Conservation (phyloP, 2,113 vertebrate genomes). For the Aplodontia rufa region DNA sequence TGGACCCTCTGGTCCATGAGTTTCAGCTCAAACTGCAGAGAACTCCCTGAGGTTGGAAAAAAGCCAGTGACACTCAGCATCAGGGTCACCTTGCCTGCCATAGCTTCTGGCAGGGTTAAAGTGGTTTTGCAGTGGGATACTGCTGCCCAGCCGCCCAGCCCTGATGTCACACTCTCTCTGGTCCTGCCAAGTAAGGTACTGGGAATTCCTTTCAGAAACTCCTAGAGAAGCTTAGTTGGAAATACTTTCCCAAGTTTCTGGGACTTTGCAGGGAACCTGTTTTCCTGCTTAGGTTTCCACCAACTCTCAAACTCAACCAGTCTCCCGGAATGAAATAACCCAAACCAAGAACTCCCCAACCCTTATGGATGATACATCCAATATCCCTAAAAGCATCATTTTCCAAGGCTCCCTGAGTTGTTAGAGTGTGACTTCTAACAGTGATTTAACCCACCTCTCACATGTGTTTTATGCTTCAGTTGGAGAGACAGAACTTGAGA, state of each 20-base stretch:
- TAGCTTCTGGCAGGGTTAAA: background rate
- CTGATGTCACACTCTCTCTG: accelerated
- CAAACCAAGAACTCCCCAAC: background rate
- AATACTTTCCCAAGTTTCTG: background rate
- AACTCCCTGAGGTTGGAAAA: background rate
- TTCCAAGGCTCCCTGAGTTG: background rate
- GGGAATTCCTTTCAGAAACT: background rate
- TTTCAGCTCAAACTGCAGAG: background rate
- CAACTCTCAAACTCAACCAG: background rate
- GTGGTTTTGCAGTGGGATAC: background rate
- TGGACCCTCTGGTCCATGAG: background rate
- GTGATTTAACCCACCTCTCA: background rate
- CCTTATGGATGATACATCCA: background rate
- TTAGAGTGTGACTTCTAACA: background rate
- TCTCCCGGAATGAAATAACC: background rate
- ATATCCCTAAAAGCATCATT: background rate
- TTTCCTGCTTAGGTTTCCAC: background rate
- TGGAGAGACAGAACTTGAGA: background rate
- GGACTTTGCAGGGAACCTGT: background rate
- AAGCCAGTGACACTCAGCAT: accelerated
- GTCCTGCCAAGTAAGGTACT: background rate
- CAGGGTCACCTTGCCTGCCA: too few relatives aligned
- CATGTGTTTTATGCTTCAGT: background rate
- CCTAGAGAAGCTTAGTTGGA: background rate
- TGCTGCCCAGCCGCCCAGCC: accelerated